Conservation (phyloP, 1,140 invertebrate species). For the Cephus cinctus region DNA sequence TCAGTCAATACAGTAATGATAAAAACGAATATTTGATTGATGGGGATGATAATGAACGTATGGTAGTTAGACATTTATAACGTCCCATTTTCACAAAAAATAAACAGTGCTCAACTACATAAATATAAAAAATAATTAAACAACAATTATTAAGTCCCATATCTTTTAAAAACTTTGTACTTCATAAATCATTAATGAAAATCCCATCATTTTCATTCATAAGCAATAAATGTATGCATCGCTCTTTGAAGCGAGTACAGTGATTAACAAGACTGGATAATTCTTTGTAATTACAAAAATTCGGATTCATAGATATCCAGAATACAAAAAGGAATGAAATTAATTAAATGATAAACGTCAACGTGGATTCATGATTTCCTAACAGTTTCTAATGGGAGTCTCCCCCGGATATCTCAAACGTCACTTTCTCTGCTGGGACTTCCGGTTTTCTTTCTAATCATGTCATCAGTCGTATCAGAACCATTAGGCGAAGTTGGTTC, state of each 20-base stretch:
- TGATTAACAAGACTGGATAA: not conserved
- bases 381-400: no score
- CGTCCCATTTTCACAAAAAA: no score
- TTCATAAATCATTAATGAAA: not conserved
- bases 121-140: no score
- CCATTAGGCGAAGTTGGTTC: slow-evolving; percentile 60
- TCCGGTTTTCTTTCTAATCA: slow-evolving; percentile 31
- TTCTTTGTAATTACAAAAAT: not conserved
- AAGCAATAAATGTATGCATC: not conserved
- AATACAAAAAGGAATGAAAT: not conserved
- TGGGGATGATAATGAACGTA: no score
- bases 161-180: not conserved
- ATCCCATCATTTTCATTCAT: not conserved
- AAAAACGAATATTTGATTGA: no score
- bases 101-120: no score
- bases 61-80: no score
- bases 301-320: not conserved
- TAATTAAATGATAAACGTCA: no score
- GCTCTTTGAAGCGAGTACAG: not conserved
- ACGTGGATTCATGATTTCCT: no score
- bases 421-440: slow-evolving; percentile 48
- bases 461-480: slow-evolving; percentile 41
- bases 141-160: not conserved
- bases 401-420: slow-evolving; percentile 34
- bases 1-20: no score